Evolutionary conservation across 1,140 invertebrate species (phyloP).

Genomic region (Acromyrmex charruanus): DNA sequence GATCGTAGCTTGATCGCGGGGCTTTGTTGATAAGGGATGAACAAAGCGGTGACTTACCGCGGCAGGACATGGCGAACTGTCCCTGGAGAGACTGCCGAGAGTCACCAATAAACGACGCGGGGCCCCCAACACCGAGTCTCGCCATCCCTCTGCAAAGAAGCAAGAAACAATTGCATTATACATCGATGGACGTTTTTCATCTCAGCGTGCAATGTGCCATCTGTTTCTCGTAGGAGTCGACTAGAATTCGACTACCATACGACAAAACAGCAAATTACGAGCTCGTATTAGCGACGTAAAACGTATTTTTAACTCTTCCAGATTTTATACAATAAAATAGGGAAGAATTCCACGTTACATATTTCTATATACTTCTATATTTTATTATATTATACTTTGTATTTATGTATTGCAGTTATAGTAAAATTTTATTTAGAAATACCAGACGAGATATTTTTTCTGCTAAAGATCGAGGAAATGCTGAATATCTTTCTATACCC

Average conservation of each 20-base stretch:
- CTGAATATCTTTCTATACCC: neutral
- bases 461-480: neutral
- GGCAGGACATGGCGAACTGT: conserved; percentile 81
- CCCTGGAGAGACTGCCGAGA: conserved; percentile 85
- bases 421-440: neutral
- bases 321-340: neutral
- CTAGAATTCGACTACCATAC: neutral
- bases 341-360: neutral
- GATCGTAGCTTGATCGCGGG: neutral
- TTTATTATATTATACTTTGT: neutral
- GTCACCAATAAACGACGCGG: conserved; percentile 84
- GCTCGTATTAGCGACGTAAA: neutral
- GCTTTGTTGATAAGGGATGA: conserved; percentile 59
- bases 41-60: conserved; percentile 80
- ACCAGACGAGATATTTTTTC: neutral
- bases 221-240: conserved; percentile 12
- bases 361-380: neutral
- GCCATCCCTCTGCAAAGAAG: conserved; percentile 85
- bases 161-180: conserved; percentile 72
- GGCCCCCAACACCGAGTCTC: conserved; percentile 85
- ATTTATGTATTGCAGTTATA: neutral
- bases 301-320: neutral
- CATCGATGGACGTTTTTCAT: conserved; percentile 55
- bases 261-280: neutral
- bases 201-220: conserved; percentile 37